A percentile compares a stretch with the other conserved stretches of the same genome.
phyloP scores from a whole-genome alignment of 2,113 vertebrate genomes.

The Dipodomys merriami region DNA sequence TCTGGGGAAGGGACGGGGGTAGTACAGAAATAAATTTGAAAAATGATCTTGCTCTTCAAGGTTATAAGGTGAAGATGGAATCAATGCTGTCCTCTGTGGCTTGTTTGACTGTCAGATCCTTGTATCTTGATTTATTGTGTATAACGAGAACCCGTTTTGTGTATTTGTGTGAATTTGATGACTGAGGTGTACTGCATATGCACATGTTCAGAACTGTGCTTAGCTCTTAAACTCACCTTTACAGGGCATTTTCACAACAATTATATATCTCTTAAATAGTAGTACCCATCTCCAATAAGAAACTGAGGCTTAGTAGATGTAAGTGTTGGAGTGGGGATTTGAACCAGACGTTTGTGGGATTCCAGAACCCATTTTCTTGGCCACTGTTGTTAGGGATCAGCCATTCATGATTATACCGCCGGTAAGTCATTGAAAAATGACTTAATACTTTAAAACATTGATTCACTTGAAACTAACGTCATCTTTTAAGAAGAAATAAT shows the following conservation, averaged over 20 bases:
- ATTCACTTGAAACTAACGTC: too few species aligned
- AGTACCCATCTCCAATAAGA: neutral
- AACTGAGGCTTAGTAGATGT: slow-evolving; percentile 7
- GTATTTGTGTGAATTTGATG: slow-evolving; percentile 29
- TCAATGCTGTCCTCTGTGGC: slow-evolving; percentile 42
- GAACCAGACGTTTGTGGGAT: neutral
- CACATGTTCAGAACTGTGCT: neutral
- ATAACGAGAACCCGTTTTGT: slow-evolving; percentile 17
- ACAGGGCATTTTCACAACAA: neutral
- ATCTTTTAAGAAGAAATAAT: slow-evolving; percentile 34
- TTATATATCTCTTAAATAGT: neutral
- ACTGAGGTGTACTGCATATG: neutral
- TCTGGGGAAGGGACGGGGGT: neutral
- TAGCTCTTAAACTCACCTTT: neutral
- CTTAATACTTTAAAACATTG: slow-evolving; percentile 5
- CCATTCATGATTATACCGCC: neutral
- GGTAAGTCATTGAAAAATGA: neutral
- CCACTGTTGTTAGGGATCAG: neutral
- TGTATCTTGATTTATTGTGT: slow-evolving; percentile 50
- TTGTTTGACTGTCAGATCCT: slow-evolving; percentile 24
- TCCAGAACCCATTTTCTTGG: neutral
- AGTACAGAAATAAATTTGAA: slow-evolving; percentile 66
- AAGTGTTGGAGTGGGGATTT: neutral
- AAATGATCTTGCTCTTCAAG: slow-evolving; percentile 68
- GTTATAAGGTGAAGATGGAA: slow-evolving; percentile 53